Evolutionary conservation across 2,888 invertebrate species (phyloP).

Genomic region (Pollenia angustigena): DNA sequence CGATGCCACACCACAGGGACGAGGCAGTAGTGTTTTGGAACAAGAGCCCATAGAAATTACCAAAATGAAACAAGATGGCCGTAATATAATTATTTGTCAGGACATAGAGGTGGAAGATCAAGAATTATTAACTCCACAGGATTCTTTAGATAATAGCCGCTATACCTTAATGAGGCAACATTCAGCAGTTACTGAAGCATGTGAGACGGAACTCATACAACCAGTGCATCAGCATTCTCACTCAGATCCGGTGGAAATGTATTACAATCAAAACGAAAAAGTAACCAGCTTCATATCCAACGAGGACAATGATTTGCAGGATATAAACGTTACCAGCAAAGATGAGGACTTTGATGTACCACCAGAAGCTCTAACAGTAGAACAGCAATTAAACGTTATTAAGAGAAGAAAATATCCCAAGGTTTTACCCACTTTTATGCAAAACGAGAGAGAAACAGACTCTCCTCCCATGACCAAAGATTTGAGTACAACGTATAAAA

Average conservation of each 20-base stretch:
- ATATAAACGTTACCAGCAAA: constrained; percentile 90
- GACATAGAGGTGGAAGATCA: constrained; percentile 82
- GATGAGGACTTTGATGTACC: constrained; percentile 84
- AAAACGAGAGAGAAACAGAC: constrained; percentile 63
- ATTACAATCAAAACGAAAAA: constrained; percentile 84
- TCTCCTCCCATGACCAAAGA: constrained; percentile 76
- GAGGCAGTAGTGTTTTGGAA: constrained; percentile 89
- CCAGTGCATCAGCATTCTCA: constrained; percentile 86
- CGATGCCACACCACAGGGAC: constrained; percentile 91
- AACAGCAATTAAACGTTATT: constrained; percentile 90
- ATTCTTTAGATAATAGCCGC: constrained; percentile 82
- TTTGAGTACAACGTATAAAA: constrained; percentile 83
- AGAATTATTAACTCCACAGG: constrained; percentile 81
- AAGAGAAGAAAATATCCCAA: constrained; percentile 93
- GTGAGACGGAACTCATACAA: constrained; percentile 78
- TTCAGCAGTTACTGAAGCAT: constrained; percentile 78
- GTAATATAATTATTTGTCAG: constrained; percentile 83
- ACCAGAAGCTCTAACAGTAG: constrained; percentile 85
- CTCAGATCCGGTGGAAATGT: constrained; percentile 88
- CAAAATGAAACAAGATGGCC: constrained; percentile 84
- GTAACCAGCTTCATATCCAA: constrained; percentile 82
- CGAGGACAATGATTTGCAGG: constrained; percentile 82
- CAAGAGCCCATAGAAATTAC: constrained; percentile 91
- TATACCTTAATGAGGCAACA: constrained; percentile 80
- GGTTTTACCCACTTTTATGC: constrained; percentile 89